Evolutionary conservation across 1,140 invertebrate species (phyloP).

Genomic region (Yoshiicerus persimilis): DNA sequence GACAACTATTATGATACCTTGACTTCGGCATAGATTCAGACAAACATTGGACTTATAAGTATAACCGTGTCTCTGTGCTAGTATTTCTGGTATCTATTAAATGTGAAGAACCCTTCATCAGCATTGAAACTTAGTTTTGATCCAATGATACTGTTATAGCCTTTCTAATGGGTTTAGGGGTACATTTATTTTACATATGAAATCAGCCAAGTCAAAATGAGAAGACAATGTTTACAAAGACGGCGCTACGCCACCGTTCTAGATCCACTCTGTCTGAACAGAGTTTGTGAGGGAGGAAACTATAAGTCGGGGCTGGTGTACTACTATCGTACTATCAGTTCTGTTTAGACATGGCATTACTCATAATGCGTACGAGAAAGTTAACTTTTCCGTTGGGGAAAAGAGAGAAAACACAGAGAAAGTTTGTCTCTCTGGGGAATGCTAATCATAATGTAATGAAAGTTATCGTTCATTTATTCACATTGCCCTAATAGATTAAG

Average conservation of each 20-base stretch:
- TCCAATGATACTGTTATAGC: not conserved
- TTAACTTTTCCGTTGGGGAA: not conserved
- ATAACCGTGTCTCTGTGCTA: no score
- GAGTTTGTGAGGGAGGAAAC: not conserved
- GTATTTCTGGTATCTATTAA: not conserved
- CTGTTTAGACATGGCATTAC: not conserved
- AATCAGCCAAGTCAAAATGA: not conserved
- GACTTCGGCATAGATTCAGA: no score
- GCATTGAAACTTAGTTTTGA: not conserved
- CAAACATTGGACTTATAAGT: no score
- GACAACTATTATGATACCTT: not conserved
- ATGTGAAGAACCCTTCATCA: not conserved
- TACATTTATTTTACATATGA: not conserved
- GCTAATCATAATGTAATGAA: slow-evolving; percentile 9
- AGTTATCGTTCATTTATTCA: slow-evolving; percentile 15
- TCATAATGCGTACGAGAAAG: not conserved
- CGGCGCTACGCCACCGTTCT: not conserved
- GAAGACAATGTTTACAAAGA: not conserved
- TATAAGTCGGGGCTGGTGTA: not conserved
- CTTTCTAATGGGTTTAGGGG: not conserved
- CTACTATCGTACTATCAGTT: not conserved
- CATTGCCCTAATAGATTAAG: slow-evolving; percentile 7
- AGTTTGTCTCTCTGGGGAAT: not conserved
- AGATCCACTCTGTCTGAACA: not conserved
- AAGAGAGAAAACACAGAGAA: not conserved